Conservation (phyloP, 2,113 vertebrate species). For the Tympanuchus pallidicinctus region DNA sequence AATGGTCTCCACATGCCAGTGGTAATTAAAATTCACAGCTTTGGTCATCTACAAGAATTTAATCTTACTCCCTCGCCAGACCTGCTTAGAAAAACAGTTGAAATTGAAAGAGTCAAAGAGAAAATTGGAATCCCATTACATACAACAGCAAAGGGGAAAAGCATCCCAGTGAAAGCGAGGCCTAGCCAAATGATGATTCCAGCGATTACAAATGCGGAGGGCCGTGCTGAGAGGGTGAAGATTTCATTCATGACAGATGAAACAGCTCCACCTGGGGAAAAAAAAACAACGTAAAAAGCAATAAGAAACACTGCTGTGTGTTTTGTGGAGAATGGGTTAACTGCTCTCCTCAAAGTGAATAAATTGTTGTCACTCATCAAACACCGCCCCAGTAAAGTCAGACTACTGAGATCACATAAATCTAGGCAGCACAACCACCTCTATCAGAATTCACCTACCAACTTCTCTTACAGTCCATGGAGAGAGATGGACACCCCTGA, state of each 20-base stretch:
- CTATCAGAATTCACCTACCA: neutral
- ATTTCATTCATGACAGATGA: slow-evolving; percentile 61
- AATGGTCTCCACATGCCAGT: neutral
- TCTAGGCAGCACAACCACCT: neutral
- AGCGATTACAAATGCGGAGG: slow-evolving; percentile 58
- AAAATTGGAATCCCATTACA: slow-evolving; percentile 22
- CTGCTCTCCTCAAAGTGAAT: neutral
- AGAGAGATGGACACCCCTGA: neutral
- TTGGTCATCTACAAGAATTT: neutral
- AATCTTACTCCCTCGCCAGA: neutral
- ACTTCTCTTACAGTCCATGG: neutral
- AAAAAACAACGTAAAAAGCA: neutral
- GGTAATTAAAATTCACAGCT: neutral
- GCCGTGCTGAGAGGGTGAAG: slow-evolving; percentile 66
- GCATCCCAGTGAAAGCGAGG: slow-evolving; percentile 66
- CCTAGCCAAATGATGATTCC: slow-evolving; percentile 62
- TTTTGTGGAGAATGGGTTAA: neutral
- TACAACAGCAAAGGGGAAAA: slow-evolving; percentile 73
- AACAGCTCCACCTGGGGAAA: slow-evolving; percentile 46
- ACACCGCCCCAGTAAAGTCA: neutral
- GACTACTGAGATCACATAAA: neutral
- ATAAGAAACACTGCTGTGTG: neutral
- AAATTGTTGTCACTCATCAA: neutral
- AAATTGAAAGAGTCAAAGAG: neutral
- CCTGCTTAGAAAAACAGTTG: neutral